Base-by-base conservation (phyloP, 2,113 vertebrate genomes). In the Capricornis sumatraensis region DNA sequence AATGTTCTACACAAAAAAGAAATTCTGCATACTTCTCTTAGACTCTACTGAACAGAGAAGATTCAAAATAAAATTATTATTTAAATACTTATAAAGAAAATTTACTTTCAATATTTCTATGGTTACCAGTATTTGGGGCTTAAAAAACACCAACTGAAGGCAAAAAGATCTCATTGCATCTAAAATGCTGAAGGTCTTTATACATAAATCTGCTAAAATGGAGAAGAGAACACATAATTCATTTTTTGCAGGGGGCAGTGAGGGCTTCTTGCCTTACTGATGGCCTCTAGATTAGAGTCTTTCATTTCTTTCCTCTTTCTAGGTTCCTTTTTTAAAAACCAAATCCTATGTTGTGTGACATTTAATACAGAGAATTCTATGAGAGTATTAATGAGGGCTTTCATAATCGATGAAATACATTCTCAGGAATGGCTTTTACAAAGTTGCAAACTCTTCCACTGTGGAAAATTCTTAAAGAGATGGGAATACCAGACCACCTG, bases 21-120 rank as follows among this genome's bases (percentile, higher is more conserved):
- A 13, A 90, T 85, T 86, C 79, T 90, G 67, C 60, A 43, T 57
- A 67, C n/a, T 82, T 87, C 92, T 52, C 52, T 86, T 91, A 94
- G 67, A 88, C 17, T 76, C 71, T 67, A 84, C 36, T 85, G 36
- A 87, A 94, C 5, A 74, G 6, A 13, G 52, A 96, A 33, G 13
- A 85, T 93, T 97, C 76, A 58, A 97, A 96, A 88, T 62, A 95
- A 98, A 95, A 87, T 57, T 30, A 60, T n/a, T 78, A 93, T 71
- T 96, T 86, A 87, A 96, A 93, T 97, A 93, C 76, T 90, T 36
- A 92, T 40, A 94, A 89, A 97, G 81, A 60, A 94, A 93, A 82
- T 84, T 93, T 81, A 92, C 27, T 96, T 87, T 92, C 64, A 97
- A 6, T 88, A 96, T 96, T 94, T 82, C 95, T 79, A 83, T 71